Evolutionary conservation across 2,113 vertebrate species (phyloP).

Genomic region (Microcebus ravelobensis): DNA sequence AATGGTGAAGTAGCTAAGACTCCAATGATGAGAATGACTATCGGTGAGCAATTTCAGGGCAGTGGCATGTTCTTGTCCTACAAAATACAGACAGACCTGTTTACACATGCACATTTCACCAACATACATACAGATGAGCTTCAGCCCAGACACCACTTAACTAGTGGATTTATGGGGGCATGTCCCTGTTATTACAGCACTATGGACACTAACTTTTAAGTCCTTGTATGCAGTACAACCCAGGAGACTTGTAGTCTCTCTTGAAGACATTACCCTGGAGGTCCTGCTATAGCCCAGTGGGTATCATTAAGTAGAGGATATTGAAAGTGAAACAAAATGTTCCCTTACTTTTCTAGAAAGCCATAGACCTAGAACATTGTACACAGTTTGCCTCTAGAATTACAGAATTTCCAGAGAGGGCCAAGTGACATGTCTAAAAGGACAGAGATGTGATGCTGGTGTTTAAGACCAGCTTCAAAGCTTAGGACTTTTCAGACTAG

Average conservation of each 20-base stretch:
- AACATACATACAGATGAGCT: background rate
- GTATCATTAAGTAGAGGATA: background rate
- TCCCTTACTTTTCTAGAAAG: background rate
- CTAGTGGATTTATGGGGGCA: background rate
- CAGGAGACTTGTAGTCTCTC: background rate
- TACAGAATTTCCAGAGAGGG: background rate
- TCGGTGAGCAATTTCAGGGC: background rate
- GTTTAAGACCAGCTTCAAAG: background rate
- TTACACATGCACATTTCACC: accelerated
- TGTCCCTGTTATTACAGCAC: background rate
- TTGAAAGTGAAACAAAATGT: background rate
- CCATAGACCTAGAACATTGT: background rate
- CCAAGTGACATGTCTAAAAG: background rate
- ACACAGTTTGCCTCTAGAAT: background rate
- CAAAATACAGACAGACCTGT: background rate
- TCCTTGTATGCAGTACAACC: background rate
- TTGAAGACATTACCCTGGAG: background rate
- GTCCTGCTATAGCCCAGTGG: background rate
- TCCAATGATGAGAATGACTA: background rate
- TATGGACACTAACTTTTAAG: background rate
- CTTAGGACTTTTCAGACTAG: background rate
- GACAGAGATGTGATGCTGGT: background rate
- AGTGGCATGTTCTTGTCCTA: background rate
- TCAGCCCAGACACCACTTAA: background rate
- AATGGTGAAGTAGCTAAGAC: background rate